Base-by-base conservation (phyloP, 2,113 vertebrate genomes). In the Octodon degus region DNA sequence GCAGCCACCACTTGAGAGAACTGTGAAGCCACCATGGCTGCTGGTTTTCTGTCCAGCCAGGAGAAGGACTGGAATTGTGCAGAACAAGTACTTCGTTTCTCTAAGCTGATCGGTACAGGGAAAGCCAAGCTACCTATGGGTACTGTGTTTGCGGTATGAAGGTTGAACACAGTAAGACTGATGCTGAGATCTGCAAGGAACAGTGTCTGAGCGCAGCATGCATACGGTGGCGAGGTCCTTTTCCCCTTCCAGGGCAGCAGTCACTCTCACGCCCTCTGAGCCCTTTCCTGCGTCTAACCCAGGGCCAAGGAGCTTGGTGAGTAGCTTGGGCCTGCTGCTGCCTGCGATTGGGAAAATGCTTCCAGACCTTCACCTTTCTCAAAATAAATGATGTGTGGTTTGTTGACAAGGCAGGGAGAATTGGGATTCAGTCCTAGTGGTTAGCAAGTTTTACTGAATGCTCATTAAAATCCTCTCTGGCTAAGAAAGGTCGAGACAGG, bases 391-490 rank as follows among this genome's bases (percentile, higher is more conserved):
- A 90, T 70, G 27, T 53, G 7, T 43, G 74, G n/a, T 65, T 76
- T 76, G 2, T 76, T 76, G 84, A 89, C 32, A n/a, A 62, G 63
- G 19, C 85, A 83, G 76, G 16, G 63, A 80, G 24, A 80, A 25
- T 47, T 70, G 53, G 86, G 60, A 93, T 40, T 81, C 53, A 37
- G 63, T 37, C 67, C 50, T 70, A 40, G 47, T 47, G 22, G 37
- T 81, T 2, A 81, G 65, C 1, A n/a, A 34, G 74, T 86, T 83
- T 94, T 63, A 89, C 37, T 91, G 50, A 87, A 40, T 80, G 20
- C 65, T 90, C 55, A 85, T 77, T 72, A 60, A 92, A 77, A 74
- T 86, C 80, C 85, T 89, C 62, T 93, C 70, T 96, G 53, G 16
- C 74, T 96, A 93, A 81, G 63, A 90, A 89, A 43, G 22, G 60